Evolutionary conservation across 2,888 invertebrate genomes (phyloP).

Genomic region (Lasioglossum vierecki): DNA sequence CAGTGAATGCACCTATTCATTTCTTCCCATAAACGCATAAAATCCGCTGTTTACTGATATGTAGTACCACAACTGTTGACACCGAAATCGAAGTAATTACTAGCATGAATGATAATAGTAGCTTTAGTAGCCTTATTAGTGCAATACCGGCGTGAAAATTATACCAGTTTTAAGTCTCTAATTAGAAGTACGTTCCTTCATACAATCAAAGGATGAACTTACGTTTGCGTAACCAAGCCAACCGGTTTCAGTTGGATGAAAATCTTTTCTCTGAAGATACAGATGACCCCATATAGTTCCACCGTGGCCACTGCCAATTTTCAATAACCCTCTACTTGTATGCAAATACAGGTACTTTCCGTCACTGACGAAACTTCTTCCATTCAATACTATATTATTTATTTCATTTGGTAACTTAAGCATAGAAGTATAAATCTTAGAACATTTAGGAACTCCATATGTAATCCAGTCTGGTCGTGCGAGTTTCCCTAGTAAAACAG

Average conservation of each 20-base stretch:
- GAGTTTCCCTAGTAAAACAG: slow-evolving; percentile 93
- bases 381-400: slow-evolving; percentile 84
- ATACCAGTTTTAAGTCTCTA: not conserved
- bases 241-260: slow-evolving; percentile 91
- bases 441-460: slow-evolving; percentile 92
- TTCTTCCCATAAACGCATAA: no score
- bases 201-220: slow-evolving; percentile 77
- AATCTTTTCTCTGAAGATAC: slow-evolving; percentile 93
- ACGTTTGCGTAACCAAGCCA: slow-evolving; percentile 95
- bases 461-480: slow-evolving; percentile 95
- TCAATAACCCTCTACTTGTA: slow-evolving; percentile 93
- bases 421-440: slow-evolving; percentile 89
- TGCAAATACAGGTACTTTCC: slow-evolving; percentile 95
- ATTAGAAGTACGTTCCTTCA: slow-evolving; percentile 16
- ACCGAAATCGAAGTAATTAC: no score
- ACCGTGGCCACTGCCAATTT: slow-evolving; percentile 97
- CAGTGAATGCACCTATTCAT: no score
- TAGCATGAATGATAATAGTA: no score
- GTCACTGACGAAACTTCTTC: slow-evolving; percentile 92
- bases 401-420: slow-evolving; percentile 85
- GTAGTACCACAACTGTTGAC: no score
- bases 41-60: no score
- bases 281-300: slow-evolving; percentile 96
- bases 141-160: not conserved
- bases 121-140: no score